Percentiles rank a stretch among this genome's conserved stretches.
Conservation (phyloP, 2,888 invertebrate genomes). For the Ormia ochracea region DNA sequence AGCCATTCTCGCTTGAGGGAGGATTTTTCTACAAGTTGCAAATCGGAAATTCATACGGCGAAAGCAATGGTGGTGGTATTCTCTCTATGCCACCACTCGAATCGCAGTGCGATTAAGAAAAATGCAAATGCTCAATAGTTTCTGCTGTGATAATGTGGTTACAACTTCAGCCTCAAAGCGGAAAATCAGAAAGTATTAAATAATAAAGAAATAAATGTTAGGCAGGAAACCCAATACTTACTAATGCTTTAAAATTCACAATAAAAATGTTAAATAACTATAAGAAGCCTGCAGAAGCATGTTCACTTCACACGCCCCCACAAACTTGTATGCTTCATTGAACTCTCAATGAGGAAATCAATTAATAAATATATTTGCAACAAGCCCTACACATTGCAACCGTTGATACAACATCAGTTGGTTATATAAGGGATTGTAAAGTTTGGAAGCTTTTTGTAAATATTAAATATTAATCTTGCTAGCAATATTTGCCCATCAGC, state of each 20-base stretch:
- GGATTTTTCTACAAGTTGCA: constrained; percentile 31
- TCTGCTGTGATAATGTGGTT: constrained; percentile 63
- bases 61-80: background rate
- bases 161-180: constrained; percentile 64
- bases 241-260: background rate
- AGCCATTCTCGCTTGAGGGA: constrained; percentile 8
- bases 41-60: background rate
- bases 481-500: background rate
- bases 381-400: no score
- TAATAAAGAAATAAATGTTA: background rate
- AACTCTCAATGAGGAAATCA: no score
- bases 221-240: constrained; percentile 9
- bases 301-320: no score
- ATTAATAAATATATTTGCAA: no score
- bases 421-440: no score
- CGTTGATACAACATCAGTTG: no score
- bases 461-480: no score
- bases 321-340: no score
- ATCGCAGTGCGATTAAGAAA: constrained; percentile 8
- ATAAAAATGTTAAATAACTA: no score
- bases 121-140: constrained; percentile 35
- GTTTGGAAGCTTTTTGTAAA: no score
- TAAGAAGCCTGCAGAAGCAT: no score
- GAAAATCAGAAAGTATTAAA: constrained; percentile 64
- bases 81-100: background rate